These are phyloP conservation scores for Phrynocephalus guinanensis DNA, from an alignment of 2,797 vertebrate species.

Conservation along the genomic window DNA sequence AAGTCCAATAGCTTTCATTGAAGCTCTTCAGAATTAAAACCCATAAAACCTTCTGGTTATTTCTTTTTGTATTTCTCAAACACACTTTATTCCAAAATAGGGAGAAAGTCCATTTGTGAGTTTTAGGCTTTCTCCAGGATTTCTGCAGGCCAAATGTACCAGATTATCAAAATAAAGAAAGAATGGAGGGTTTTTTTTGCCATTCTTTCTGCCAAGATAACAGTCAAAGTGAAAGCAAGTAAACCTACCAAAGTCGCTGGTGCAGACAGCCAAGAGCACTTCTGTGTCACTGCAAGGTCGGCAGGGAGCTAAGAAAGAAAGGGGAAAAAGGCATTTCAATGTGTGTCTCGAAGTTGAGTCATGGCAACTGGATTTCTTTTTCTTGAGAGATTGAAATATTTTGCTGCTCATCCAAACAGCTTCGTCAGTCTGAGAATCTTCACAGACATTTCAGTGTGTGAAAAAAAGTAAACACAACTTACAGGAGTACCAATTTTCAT, in stretches of 20 bases:
- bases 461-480: not conserved
- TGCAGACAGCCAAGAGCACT: conserved; percentile 93
- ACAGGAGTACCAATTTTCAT: not conserved
- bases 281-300: conserved; percentile 93
- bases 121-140: not conserved
- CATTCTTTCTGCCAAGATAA: accelerated
- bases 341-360: not conserved
- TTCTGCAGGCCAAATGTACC: conserved; percentile 27
- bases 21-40: conserved; percentile 6
- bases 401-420: too few relatives aligned
- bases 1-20: conserved; percentile 16
- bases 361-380: too few relatives aligned
- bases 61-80: not conserved
- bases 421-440: too few relatives aligned
- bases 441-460: conserved; percentile 47
- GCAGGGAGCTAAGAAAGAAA: conserved; percentile 85
- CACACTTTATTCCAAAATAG: not conserved
- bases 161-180: not conserved
- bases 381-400: too few relatives aligned
- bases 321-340: conserved; percentile 53
- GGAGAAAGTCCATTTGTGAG: not conserved
- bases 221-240: not conserved
- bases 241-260: conserved; percentile 95
- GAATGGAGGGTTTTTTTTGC: not conserved
- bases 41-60: conserved; percentile 16